Percentiles rank a stretch among this genome's conserved stretches.
Conservation (phyloP, 2,797 vertebrate species). For the Chelon labrosus region DNA sequence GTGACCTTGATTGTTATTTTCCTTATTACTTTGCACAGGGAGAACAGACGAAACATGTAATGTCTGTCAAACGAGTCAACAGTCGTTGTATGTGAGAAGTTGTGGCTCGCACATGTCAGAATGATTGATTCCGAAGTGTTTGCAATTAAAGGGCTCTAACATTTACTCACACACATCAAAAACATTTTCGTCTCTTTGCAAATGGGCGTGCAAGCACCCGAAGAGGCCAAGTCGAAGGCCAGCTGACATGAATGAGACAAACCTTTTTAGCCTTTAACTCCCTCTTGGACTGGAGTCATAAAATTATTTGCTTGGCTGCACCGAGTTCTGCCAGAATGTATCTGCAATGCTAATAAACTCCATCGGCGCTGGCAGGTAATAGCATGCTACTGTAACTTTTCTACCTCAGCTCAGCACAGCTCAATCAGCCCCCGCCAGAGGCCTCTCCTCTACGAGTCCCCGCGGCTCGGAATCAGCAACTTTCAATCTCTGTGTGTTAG, state of each 20-base stretch:
- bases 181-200: constrained; percentile 32
- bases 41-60: constrained; percentile 6
- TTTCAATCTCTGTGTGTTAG: constrained; percentile 83
- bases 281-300: constrained; percentile 71
- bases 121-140: constrained; percentile 23
- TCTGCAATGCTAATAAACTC: constrained; percentile 85
- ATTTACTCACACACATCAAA: constrained; percentile 23
- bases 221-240: constrained; percentile 43
- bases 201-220: constrained; percentile 28
- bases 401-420: constrained; percentile 81
- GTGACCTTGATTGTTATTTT: constrained; percentile 28
- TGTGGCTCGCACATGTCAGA: constrained; percentile 4
- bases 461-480: constrained; percentile 80
- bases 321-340: constrained; percentile 74
- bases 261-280: constrained; percentile 76
- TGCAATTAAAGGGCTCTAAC: constrained; percentile 26
- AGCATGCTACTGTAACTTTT: constrained; percentile 82
- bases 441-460: constrained; percentile 79
- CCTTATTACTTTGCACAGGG: constrained; percentile 16
- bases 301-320: constrained; percentile 82
- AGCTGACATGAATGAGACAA: constrained; percentile 75
- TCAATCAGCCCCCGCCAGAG: constrained; percentile 82
- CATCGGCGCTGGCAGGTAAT: constrained; percentile 80
- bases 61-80: constrained; percentile 5
- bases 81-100: neutral